These are phyloP conservation scores for Helicolenus hilgendorfi DNA, from an alignment of 2,797 vertebrate species.

Conservation along the genomic window DNA sequence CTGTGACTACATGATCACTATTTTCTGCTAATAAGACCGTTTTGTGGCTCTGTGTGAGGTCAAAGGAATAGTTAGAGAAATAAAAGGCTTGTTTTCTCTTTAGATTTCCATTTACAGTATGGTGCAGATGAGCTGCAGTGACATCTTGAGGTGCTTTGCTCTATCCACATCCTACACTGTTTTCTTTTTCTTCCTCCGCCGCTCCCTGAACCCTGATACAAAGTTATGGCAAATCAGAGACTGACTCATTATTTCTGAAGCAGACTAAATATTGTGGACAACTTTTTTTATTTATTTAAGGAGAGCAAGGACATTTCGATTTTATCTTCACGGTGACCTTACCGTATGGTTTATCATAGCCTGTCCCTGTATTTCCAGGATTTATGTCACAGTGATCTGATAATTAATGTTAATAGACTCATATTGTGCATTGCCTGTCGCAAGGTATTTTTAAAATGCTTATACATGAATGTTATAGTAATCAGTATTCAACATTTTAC, in stretches of 20 bases:
- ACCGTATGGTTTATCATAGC: neutral
- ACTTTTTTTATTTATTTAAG: neutral
- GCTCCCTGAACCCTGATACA: neutral
- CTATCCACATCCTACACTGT: neutral
- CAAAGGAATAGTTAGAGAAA: neutral
- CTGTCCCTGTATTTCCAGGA: neutral
- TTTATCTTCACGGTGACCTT: neutral
- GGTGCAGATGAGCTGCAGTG: neutral
- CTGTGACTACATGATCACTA: no score
- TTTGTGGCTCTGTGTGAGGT: neutral
- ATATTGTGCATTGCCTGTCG: neutral
- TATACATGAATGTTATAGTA: neutral
- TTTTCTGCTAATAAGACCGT: neutral
- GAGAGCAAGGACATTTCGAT: neutral
- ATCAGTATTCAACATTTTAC: neutral
- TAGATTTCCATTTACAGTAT: neutral
- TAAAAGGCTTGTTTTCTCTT: neutral
- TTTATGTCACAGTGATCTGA: neutral
- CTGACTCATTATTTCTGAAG: neutral
- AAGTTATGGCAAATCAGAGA: neutral
- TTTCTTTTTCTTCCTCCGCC: neutral
- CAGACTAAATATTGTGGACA: neutral
- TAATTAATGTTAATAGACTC: neutral
- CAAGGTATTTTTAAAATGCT: neutral
- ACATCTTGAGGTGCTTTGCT: slow-evolving; percentile 16